Percentiles rank a stretch among this genome's conserved stretches.
Evolutionary conservation across 2,797 vertebrate species (phyloP).

Genomic region (Anomalospiza imberbis): DNA sequence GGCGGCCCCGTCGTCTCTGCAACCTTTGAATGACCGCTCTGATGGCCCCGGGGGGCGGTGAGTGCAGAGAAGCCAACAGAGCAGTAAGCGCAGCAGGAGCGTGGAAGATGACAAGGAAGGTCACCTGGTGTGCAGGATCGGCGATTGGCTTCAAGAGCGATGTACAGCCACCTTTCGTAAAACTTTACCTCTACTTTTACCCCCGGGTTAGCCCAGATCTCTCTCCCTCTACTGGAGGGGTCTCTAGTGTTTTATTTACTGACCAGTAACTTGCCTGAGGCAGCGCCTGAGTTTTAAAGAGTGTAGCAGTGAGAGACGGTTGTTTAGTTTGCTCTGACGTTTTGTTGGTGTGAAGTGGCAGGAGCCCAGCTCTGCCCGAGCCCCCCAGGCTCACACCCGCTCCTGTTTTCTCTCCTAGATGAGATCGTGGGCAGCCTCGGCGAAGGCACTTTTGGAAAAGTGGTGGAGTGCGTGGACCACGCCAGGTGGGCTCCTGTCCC

Average conservation of each 20-base stretch:
- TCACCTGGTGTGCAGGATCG: conserved; percentile 86
- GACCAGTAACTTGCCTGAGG: conserved; percentile 74
- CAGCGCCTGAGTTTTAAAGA: conserved; percentile 68
- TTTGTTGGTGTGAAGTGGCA: conserved; percentile 71
- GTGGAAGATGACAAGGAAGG: conserved; percentile 87
- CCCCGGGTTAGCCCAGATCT: conserved; percentile 75
- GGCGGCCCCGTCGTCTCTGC: conserved; percentile 70
- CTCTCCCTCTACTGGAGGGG: conserved; percentile 69
- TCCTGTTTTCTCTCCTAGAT: conserved; percentile 79
- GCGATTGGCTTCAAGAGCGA: conserved; percentile 86
- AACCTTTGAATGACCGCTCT: conserved; percentile 76
- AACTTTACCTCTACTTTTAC: conserved; percentile 82
- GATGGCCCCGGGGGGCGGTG: conserved; percentile 73
- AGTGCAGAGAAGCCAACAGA: conserved; percentile 81
- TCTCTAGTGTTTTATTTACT: conserved; percentile 64
- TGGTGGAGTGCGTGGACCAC: conserved; percentile 81
- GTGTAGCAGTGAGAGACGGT: conserved; percentile 68
- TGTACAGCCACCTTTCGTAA: conserved; percentile 86
- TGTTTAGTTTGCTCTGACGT: conserved; percentile 42
- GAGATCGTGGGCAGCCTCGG: conserved; percentile 81
- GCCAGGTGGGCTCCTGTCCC: conserved; percentile 68
- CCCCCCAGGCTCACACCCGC: neutral
- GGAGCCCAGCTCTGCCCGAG: conserved; percentile 21
- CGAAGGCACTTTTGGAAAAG: conserved; percentile 81
- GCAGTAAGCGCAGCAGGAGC: conserved; percentile 82